Percentiles rank a stretch among this genome's conserved stretches.
Evolutionary conservation across 35 echinoderm and acorn worm genomes (phyloP).

Genomic region (Holothuria glaberrima): DNA sequence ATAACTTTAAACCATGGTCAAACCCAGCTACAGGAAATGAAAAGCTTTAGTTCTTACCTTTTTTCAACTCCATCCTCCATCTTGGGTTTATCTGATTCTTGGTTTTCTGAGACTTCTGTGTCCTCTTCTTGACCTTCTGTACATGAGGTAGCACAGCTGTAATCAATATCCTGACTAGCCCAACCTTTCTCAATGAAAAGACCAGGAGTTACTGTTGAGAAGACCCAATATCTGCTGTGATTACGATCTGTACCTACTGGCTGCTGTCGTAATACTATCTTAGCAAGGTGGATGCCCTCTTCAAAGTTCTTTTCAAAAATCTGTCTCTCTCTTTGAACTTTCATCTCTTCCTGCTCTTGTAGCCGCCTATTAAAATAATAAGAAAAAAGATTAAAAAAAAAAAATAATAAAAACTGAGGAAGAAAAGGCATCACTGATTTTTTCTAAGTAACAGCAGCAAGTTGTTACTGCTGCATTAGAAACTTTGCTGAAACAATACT

Average conservation of each 20-base stretch:
- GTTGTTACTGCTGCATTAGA: no score
- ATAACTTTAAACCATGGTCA: no score
- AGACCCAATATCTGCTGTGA: slow-evolving; percentile 95
- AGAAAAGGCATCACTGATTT: no score
- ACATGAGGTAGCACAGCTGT: slow-evolving; percentile 18
- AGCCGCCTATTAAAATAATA: slow-evolving; percentile 68
- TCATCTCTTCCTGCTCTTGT: slow-evolving; percentile 78
- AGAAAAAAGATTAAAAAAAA: slow-evolving; percentile 11
- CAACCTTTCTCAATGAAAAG: slow-evolving; percentile 96
- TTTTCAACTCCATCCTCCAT: slow-evolving; percentile 27
- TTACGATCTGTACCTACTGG: slow-evolving; percentile 89
- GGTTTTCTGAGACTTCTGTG: neutral
- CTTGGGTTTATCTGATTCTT: neutral
- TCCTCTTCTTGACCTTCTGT: slow-evolving; percentile 26
- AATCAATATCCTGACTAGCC: slow-evolving; percentile 70
- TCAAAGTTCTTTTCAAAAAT: slow-evolving; percentile 84
- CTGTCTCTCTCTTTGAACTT: slow-evolving; percentile 66
- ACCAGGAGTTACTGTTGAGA: slow-evolving; percentile 84
- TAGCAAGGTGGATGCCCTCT: slow-evolving; percentile 85
- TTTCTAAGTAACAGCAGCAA: no score
- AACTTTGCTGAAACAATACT: no score
- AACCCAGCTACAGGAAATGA: neutral
- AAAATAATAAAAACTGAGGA: no score
- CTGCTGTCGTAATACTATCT: slow-evolving; percentile 65
- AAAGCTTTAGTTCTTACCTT: neutral